Conservation (phyloP, 2,888 invertebrate genomes). For the Oxyteleia sp. region DNA sequence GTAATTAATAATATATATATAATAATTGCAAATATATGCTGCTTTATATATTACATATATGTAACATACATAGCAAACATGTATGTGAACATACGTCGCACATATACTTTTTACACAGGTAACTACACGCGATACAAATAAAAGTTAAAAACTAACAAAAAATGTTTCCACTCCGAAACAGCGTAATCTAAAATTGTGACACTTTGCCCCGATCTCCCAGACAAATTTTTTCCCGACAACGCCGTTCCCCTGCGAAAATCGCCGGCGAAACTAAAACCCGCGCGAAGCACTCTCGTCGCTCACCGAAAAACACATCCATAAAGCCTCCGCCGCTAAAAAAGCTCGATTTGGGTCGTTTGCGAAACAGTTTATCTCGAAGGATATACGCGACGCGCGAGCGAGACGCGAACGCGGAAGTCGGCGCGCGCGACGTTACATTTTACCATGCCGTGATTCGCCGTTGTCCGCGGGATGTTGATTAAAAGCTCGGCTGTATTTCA, state of each 20-base stretch:
- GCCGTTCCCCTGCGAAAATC: background rate
- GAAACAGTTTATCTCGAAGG: slow-evolving; percentile 11
- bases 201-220: too few relatives aligned
- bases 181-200: slow-evolving; percentile 28
- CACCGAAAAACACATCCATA: slow-evolving; percentile 17
- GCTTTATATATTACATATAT: too few relatives aligned
- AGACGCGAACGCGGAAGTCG: slow-evolving; percentile 49
- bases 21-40: too few relatives aligned
- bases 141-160: too few relatives aligned
- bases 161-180: too few relatives aligned
- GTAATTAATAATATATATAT: too few relatives aligned
- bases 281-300: background rate
- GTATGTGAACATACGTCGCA: too few relatives aligned
- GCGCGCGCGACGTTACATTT: slow-evolving; percentile 33
- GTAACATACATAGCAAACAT: too few relatives aligned
- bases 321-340: slow-evolving; percentile 7
- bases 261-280: background rate
- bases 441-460: slow-evolving; percentile 43
- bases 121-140: too few relatives aligned
- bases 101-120: too few relatives aligned
- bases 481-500: slow-evolving; percentile 72
- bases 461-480: slow-evolving; percentile 73
- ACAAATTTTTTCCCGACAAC: background rate
- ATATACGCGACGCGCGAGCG: background rate
- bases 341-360: slow-evolving; percentile 6